These are phyloP conservation scores for Spongia lamella DNA, from an alignment of 37 sponge, comb jelly and placozoan genomes.

Conservation along the genomic window DNA sequence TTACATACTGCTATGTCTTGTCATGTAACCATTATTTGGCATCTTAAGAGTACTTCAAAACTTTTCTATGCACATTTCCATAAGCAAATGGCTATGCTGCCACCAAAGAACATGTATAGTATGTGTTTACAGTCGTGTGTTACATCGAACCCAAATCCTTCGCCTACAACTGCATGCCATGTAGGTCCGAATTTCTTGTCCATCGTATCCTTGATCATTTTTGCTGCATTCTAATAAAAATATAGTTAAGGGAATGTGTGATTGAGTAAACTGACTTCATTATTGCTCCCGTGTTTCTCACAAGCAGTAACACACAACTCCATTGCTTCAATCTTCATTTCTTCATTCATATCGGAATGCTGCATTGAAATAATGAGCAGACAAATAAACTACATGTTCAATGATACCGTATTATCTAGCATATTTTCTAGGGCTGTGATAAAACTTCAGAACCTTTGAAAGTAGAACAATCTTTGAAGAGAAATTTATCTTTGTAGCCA, in stretches of 20 bases:
- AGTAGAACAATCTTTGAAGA: no score
- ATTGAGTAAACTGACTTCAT: conserved; percentile 67
- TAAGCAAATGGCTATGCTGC: conserved; percentile 88
- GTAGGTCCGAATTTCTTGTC: conserved; percentile 99
- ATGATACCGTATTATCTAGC: no score
- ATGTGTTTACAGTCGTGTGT: conserved; percentile 92
- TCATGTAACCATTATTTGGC: no score
- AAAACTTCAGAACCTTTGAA: no score
- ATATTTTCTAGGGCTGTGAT: no score
- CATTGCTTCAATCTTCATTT: conserved; percentile 96
- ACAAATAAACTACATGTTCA: neutral
- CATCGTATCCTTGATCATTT: conserved; percentile 99
- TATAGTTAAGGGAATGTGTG: neutral
- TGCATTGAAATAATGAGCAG: conserved; percentile 26
- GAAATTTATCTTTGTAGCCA: no score
- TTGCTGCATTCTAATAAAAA: conserved; percentile 79
- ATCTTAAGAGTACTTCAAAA: no score
- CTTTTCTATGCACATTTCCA: conserved; percentile 99
- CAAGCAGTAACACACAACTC: conserved; percentile 99
- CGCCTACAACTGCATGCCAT: conserved; percentile 97
- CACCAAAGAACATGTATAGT: conserved; percentile 97
- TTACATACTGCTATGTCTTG: no score
- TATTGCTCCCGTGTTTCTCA: conserved; percentile 89
- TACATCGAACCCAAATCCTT: conserved; percentile 95
- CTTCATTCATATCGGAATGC: conserved; percentile 99